Conservation (phyloP, 2,888 invertebrate genomes). For the Metopia argyrocephala region DNA sequence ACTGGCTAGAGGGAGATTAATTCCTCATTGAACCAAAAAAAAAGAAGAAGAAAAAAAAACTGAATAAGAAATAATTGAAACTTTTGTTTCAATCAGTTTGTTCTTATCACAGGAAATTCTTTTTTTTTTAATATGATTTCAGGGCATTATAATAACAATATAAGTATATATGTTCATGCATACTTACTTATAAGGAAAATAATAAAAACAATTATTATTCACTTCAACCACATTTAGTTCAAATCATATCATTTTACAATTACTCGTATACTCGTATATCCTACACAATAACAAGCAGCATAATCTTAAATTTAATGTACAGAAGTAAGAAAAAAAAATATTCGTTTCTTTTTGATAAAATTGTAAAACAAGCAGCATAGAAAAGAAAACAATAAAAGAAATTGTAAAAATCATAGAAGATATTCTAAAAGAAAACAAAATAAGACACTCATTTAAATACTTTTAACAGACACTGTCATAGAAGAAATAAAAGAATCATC, state of each 20-base stretch:
- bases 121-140: conserved; percentile 32
- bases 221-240: conserved; percentile 60
- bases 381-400: background rate
- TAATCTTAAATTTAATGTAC: conserved; percentile 20
- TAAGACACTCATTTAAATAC: conserved; percentile 15
- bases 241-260: conserved; percentile 64
- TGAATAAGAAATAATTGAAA: conserved; percentile 19
- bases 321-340: background rate
- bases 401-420: background rate
- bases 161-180: no score
- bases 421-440: background rate
- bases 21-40: conserved; percentile 1
- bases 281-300: background rate
- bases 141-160: conserved; percentile 18
- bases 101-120: conserved; percentile 65
- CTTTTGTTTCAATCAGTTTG: conserved; percentile 41
- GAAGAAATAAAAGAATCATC: conserved; percentile 18
- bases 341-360: background rate
- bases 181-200: no score
- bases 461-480: background rate
- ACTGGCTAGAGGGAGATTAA: background rate
- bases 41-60: background rate
- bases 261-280: background rate
- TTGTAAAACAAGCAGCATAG: background rate
- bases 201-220: conserved; percentile 31